Percentiles rank a stretch among this genome's conserved stretches.
Evolutionary conservation across 2,113 vertebrate genomes (phyloP).

Genomic region (Thamnaconus septentrionalis): DNA sequence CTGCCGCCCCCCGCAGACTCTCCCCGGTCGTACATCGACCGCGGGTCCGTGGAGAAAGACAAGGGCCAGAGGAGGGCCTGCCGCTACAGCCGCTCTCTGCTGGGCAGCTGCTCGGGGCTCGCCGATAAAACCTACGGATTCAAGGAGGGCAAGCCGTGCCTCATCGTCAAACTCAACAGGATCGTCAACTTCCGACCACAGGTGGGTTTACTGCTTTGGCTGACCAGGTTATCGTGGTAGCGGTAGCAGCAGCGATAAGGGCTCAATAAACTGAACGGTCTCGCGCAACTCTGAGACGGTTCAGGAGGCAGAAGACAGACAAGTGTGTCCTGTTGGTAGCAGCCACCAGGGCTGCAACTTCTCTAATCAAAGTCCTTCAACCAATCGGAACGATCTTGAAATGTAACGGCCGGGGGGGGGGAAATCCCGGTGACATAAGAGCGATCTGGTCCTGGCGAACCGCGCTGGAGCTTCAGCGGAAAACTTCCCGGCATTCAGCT

Average conservation of each 20-base stretch:
- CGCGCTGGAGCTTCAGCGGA: no score
- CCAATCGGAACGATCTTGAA: no score
- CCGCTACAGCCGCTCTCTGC: constrained; percentile 78
- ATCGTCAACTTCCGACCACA: constrained; percentile 89
- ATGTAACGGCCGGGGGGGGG: no score
- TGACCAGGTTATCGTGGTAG: neutral
- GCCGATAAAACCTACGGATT: constrained; percentile 79
- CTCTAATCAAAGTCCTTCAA: no score
- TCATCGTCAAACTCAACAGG: constrained; percentile 94
- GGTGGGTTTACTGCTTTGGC: constrained; percentile 69
- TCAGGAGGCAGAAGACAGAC: no score
- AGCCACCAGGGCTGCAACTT: no score
- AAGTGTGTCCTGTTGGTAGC: no score
- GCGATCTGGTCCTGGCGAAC: no score
- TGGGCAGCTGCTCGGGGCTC: constrained; percentile 82
- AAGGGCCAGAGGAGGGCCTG: constrained; percentile 78
- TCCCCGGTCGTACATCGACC: constrained; percentile 66
- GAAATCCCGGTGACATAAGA: no score
- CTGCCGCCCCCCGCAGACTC: constrained; percentile 38
- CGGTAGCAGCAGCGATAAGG: neutral
- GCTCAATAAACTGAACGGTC: neutral
- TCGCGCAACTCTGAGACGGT: neutral
- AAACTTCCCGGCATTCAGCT: no score
- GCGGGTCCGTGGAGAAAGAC: constrained; percentile 65
- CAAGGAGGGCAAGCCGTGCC: constrained; percentile 83